Evolutionary conservation across 2,888 invertebrate genomes (phyloP), one percentile per base, ranked within the genome.

Genomic region (Uloborus plumipes): DNA sequence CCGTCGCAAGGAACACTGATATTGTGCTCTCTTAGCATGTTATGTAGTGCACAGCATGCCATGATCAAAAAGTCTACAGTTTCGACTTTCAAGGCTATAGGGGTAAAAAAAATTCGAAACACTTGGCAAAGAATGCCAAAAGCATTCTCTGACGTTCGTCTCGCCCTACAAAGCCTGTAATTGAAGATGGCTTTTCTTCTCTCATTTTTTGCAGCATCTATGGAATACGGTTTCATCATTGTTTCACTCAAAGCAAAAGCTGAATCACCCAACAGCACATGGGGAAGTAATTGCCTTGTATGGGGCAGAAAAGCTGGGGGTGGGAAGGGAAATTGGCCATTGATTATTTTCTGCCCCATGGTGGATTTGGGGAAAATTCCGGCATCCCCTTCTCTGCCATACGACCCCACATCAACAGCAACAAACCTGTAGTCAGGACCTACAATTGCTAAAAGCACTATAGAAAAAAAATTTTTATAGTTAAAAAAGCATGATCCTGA

Each of bases 371-470:
- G 26, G 39, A 76, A 76, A 14, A 86, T 83, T 85, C 49, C 39
- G n/a, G n/a, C n/a, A n/a, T n/a, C n/a, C n/a, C n/a, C n/a, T n/a
- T n/a, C n/a, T n/a, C n/a, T n/a, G n/a, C 87, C 86, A 84, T 86
- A 85, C 15, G 86, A 82, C 59, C 87, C 86, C 20, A 86, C 72
- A 76, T 87, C 85, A 26, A 86, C 67, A 51, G 81, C 83, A 50
- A 81, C 72, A 65, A 86, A 86, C 65, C 11, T 15, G 53, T 11
- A 53, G 2, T 2, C 2, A 18, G 53, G 16, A 9, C 11, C 53
- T 18, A 53, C 53, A 53, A 53, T 15, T 15, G 53, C 53, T 18
- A 53, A 53, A 6, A 53, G 11, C 4, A 53, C 53, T 4, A 18
- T 9, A 6, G 53, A 53, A 53, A n/a, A 53, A 53, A 15, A 53